Base-by-base conservation (phyloP, 1,140 invertebrate species). In the Steinernema feltiae region DNA sequence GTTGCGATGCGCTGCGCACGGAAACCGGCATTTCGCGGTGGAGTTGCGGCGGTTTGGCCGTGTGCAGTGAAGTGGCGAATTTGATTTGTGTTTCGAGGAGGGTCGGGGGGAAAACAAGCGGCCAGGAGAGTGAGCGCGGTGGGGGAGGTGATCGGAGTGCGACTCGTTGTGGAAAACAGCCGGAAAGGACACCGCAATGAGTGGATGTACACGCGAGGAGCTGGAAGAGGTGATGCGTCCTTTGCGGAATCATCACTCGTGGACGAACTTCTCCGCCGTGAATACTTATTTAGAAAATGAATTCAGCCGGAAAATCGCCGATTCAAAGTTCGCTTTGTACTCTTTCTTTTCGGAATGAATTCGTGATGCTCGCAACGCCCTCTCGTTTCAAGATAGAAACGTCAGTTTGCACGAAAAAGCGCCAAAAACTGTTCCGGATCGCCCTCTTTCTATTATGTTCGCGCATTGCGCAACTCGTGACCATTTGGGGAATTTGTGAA, bases 131-230 rank as follows among this genome's bases (percentile, higher is more conserved):
- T 3, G 3, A 27, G 53, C 12, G 53, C 7, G 24, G 24, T 63
- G 12, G 12, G 7, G 53, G 53, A 27, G 53, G 35, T 41, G 35
- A 41, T 27, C 53, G 53, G 15, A 3, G 53, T n/a, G n/a, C n/a
- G n/a, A n/a, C n/a, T n/a, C n/a, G n/a, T n/a, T n/a, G n/a, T n/a
- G 53, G 53, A 27, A 7, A 3, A 27, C 24, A 15, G 53, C 53
- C 53, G 53, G 35, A 63, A 63, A 63, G 53, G 53, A 27, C 53
- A n/a, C 53, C 24, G 7, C 2, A 63, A 63, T n/a, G 24, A 63
- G 53, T 63, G 53, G 53, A 63, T 63, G 53, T 63, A 63, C 7
- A 63, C 53, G 53, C 7, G 53, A 63, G 53, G 15, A 7, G 53
- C 53, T 7, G 24, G 53, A 27, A 27, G 15, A 7, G 53, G 3